These are phyloP conservation scores for Poecile atricapillus DNA, from an alignment of 2,113 vertebrate genomes.

Conservation along the genomic window DNA sequence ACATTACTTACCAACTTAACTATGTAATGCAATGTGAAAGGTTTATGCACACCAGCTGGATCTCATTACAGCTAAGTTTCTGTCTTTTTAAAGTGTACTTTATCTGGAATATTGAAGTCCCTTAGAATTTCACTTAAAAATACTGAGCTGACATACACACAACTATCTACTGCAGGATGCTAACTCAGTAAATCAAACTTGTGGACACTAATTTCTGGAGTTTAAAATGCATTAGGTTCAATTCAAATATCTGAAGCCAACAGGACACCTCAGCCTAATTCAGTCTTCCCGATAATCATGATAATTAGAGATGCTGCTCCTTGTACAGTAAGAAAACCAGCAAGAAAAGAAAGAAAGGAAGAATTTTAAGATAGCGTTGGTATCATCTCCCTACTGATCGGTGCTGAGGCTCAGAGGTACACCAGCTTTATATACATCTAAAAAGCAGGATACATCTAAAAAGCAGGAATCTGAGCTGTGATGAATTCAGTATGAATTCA, in stretches of 20 bases:
- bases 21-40: conserved; percentile 41
- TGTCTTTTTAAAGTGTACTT: conserved; percentile 16
- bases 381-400: background rate
- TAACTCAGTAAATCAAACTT: background rate
- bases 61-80: conserved; percentile 24
- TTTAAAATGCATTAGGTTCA: background rate
- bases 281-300: background rate
- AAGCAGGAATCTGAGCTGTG: background rate
- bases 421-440: background rate
- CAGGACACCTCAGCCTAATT: background rate
- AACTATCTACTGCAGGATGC: background rate
- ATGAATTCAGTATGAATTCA: background rate
- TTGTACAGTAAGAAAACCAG: background rate
- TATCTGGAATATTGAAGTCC: background rate
- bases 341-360: background rate
- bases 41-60: conserved; percentile 56
- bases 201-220: background rate
- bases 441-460: background rate
- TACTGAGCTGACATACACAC: background rate
- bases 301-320: background rate
- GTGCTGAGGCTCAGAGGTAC: background rate
- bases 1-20: conserved; percentile 48
- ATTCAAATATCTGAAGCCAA: background rate
- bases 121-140: background rate
- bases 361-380: background rate